Conservation (phyloP, 2,888 invertebrate species). For the Julus scanicus region DNA sequence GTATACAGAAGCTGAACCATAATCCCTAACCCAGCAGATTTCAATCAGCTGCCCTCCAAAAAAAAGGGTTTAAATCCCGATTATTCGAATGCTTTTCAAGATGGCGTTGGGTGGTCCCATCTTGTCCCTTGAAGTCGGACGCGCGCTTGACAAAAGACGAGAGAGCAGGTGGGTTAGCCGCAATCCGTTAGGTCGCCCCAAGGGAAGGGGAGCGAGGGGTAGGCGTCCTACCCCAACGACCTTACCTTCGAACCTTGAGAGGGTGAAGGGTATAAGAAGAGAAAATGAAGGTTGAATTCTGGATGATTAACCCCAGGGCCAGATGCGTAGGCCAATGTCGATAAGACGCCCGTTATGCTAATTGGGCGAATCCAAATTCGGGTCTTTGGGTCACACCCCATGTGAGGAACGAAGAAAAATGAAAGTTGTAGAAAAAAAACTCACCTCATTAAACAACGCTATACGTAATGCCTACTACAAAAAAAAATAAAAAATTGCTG, state of each 20-base stretch:
- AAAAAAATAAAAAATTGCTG: too few relatives aligned
- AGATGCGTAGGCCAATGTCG: background rate
- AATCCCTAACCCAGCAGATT: background rate
- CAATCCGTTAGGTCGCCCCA: background rate
- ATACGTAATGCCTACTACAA: too few relatives aligned
- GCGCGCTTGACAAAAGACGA: background rate
- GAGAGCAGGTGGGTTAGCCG: background rate
- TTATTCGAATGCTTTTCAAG: background rate
- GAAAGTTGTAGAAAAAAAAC: background rate
- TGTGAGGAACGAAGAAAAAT: background rate
- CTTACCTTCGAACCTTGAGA: background rate
- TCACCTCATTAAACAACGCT: background rate
- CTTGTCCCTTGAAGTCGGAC: background rate
- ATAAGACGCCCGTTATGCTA: background rate
- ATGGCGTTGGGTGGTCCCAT: background rate
- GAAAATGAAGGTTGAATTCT: background rate
- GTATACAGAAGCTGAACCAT: too few relatives aligned
- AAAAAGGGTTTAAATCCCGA: background rate
- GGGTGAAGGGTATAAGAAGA: background rate
- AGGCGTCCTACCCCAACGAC: background rate
- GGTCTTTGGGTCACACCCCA: conserved; percentile 1
- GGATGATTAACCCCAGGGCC: background rate
- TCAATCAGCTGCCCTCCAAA: background rate
- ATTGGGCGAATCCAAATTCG: background rate
- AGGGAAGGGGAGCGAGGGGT: background rate